phyloP scores from a whole-genome alignment of 2,888 invertebrate genomes.

The Pasiphila rectangulata region DNA sequence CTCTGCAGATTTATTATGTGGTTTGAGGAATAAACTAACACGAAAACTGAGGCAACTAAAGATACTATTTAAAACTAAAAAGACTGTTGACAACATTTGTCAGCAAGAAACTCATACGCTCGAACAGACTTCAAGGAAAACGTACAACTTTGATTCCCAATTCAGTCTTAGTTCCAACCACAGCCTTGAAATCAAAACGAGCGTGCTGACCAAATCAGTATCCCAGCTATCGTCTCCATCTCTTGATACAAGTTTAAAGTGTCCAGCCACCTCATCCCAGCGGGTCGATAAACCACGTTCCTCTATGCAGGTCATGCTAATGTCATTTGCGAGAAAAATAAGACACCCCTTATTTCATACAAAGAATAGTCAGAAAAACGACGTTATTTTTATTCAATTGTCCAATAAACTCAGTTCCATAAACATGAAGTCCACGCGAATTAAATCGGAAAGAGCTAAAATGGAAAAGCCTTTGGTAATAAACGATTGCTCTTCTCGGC shows the following conservation, averaged over 20 bases:
- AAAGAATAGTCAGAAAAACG: constrained; percentile 37
- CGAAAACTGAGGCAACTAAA: constrained; percentile 10
- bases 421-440: constrained; percentile 23
- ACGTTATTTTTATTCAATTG: constrained; percentile 42
- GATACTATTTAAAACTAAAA: neutral
- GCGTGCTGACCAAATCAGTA: constrained; percentile 42
- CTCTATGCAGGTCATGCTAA: constrained; percentile 39
- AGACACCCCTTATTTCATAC: constrained; percentile 33
- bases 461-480: constrained; percentile 43
- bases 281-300: constrained; percentile 26
- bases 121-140: constrained; percentile 27
- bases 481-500: constrained; percentile 36
- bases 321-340: constrained; percentile 42
- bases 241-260: constrained; percentile 33
- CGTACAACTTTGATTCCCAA: constrained; percentile 49
- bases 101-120: constrained; percentile 14
- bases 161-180: constrained; percentile 45
- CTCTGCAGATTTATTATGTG: constrained; percentile 40
- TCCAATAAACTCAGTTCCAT: constrained; percentile 35
- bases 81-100: constrained; percentile 4
- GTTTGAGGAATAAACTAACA: constrained; percentile 33
- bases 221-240: constrained; percentile 44
- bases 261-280: constrained; percentile 23
- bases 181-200: constrained; percentile 52
- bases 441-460: constrained; percentile 22